Base-by-base conservation (phyloP, 2,113 vertebrate species). In the Chloropsis cyanopogon region DNA sequence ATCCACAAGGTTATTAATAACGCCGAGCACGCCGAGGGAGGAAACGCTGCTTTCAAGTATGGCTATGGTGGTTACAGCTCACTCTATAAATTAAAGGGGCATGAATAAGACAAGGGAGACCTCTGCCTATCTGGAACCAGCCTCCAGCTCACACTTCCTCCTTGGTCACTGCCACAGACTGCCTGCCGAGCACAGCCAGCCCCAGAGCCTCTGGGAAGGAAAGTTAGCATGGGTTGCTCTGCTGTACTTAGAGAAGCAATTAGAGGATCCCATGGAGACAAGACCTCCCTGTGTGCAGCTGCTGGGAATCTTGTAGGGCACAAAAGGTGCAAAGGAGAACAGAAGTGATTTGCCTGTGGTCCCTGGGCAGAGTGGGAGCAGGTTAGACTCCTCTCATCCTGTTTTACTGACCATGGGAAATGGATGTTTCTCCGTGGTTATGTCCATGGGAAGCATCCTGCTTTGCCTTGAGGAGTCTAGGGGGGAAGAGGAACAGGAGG, bases 91-190 rank as follows among this genome's bases (percentile, higher is more conserved):
- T 92, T 95, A 91, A 84, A 80, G 72, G 92, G 78, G 63, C 86
- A 72, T 39, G 37, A 96, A 94, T 59, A 95, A 92, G 71, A 94
- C 75, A 90, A 95, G 82, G 25, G 71, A 95, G 63, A 7, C 12
- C 60, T 88, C 80, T 91, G 87, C 95, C 93, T 97, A 97, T 97
- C 97, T 94, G 84, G 86, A 72, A 86, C 63, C 89, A 94, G 83
- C 96, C 95, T 93, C 56, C 92, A 92, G 84, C 86, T 83, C 92
- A 59, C 86, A 95, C 90, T 97, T 97, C 96, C 96, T 97, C 93
- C 69, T 88, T 11, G 19, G 94, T 93, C 93, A 82, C 68, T 92
- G 92, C 84, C 91, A 86, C 49, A 59, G 71, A 23, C 65, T 87
- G 83, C 85, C 71, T 66, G 29, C 64, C 83, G 87, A 95, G 79